Conservation (phyloP, 1,140 invertebrate species). For the Neomicropteryx cornuta region DNA sequence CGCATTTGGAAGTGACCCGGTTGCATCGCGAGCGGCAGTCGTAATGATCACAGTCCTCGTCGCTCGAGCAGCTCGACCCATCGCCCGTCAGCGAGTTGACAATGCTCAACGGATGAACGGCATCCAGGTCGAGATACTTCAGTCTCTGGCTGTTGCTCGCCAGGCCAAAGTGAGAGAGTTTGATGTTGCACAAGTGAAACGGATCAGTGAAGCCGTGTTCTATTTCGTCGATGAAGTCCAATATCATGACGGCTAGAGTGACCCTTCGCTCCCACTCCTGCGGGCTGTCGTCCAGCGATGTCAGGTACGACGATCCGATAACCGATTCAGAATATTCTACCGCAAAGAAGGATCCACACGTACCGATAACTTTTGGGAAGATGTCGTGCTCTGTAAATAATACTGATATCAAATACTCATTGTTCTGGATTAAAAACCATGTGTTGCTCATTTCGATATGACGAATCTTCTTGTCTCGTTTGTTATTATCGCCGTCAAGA, state of each 20-base stretch:
- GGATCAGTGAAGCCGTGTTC: constrained; percentile 43
- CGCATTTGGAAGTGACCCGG: constrained; percentile 35
- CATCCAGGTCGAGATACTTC: constrained; percentile 50
- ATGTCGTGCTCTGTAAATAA: constrained; percentile 45
- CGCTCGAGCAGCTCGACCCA: constrained; percentile 35
- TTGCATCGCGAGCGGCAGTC: constrained; percentile 51
- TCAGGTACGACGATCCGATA: constrained; percentile 21
- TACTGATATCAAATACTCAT: constrained; percentile 51
- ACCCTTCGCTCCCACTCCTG: constrained; percentile 39
- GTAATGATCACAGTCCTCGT: constrained; percentile 53
- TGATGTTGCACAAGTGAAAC: constrained; percentile 54
- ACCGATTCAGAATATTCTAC: constrained; percentile 47
- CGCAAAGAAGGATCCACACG: constrained; percentile 49
- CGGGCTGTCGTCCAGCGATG: constrained; percentile 26
- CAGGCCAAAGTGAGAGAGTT: constrained; percentile 54
- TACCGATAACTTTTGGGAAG: constrained; percentile 53
- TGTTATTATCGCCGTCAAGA: constrained; percentile 6
- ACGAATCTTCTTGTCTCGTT: constrained; percentile 15
- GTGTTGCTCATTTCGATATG: constrained; percentile 49
- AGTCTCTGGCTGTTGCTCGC: constrained; percentile 36
- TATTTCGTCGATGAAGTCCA: constrained; percentile 48
- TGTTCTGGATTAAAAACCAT: constrained; percentile 50
- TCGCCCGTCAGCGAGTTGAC: constrained; percentile 32
- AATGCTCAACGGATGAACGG: constrained; percentile 36
- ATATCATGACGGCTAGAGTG: constrained; percentile 44